Evolutionary conservation across 2,797 vertebrate species (phyloP).

Genomic region (Chaunax sp.): DNA sequence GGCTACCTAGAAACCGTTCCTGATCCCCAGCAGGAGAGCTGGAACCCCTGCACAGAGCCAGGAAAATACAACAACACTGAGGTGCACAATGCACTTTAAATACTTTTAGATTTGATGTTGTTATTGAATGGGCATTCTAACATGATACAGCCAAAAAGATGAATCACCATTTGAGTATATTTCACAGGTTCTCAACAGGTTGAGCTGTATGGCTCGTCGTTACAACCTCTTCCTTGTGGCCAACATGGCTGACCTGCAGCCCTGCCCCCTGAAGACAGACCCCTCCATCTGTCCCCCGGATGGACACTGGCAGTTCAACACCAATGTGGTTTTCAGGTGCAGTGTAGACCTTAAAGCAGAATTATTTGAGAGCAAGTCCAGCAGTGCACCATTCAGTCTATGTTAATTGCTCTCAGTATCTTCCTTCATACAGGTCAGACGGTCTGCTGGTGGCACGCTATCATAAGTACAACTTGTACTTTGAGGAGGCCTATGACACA

Average conservation of each 20-base stretch:
- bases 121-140: not conserved
- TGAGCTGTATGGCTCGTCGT: slow-evolving; percentile 92
- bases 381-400: not conserved
- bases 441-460: slow-evolving; percentile 89
- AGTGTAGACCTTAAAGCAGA: not conserved
- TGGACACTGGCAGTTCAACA: slow-evolving; percentile 94
- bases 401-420: not conserved
- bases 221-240: slow-evolving; percentile 90
- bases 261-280: slow-evolving; percentile 76
- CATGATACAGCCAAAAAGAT: not conserved
- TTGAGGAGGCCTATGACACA: slow-evolving; percentile 86
- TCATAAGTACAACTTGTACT: slow-evolving; percentile 93
- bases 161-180: not conserved
- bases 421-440: slow-evolving; percentile 57
- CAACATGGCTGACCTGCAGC: slow-evolving; percentile 89
- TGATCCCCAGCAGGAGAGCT: slow-evolving; percentile 80
- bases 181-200: slow-evolving; percentile 86
- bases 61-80: slow-evolving; percentile 88
- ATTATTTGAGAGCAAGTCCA: not conserved
- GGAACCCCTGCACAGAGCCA: slow-evolving; percentile 93
- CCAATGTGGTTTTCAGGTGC: slow-evolving; percentile 86
- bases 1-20: slow-evolving; percentile 90
- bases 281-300: slow-evolving; percentile 85
- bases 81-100: slow-evolving; percentile 71
- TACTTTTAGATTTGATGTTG: slow-evolving; percentile 66